Evolutionary conservation across 2,888 invertebrate species (phyloP).

Genomic region (Lobophora halterata): DNA sequence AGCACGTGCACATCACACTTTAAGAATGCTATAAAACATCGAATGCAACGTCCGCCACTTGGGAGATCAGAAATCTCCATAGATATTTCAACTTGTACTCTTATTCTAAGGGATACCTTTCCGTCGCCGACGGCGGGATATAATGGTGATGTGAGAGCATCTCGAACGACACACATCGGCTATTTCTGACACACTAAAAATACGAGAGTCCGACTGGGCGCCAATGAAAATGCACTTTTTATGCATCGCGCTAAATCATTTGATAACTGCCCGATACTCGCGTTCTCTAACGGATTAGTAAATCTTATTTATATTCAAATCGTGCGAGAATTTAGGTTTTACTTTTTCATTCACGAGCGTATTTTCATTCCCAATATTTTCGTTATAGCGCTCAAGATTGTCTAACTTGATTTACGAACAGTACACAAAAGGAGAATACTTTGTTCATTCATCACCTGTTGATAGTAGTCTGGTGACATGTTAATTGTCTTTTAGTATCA

Average conservation of each 20-base stretch:
- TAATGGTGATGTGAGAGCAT: constrained; percentile 49
- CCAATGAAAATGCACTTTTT: constrained; percentile 62
- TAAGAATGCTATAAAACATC: constrained; percentile 13
- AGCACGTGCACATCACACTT: constrained; percentile 2
- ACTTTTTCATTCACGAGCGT: too few relatives aligned
- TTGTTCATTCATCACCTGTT: constrained; percentile 12
- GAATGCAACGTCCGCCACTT: constrained; percentile 11
- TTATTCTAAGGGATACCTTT: constrained; percentile 28
- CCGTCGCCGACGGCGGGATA: constrained; percentile 37
- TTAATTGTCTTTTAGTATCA: constrained; percentile 17
- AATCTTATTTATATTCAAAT: constrained; percentile 13
- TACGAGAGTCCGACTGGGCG: constrained; percentile 50
- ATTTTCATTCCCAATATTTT: too few relatives aligned
- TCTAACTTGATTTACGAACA: constrained; percentile 13
- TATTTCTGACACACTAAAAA: constrained; percentile 69
- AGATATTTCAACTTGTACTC: constrained; percentile 19
- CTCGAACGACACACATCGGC: constrained; percentile 53
- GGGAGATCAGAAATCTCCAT: constrained; percentile 22
- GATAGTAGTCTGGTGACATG: constrained; percentile 11
- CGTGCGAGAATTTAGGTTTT: constrained; percentile 18
- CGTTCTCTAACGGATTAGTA: constrained; percentile 3
- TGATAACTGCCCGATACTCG: constrained; percentile 25
- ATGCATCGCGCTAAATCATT: constrained; percentile 59
- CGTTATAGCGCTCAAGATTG: neutral
- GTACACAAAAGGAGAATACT: constrained; percentile 5